A percentile compares a stretch with the other conserved stretches of the same genome.
phyloP scores from a whole-genome alignment of 2,888 invertebrate genomes.

The Chrysomela aeneicollis region DNA sequence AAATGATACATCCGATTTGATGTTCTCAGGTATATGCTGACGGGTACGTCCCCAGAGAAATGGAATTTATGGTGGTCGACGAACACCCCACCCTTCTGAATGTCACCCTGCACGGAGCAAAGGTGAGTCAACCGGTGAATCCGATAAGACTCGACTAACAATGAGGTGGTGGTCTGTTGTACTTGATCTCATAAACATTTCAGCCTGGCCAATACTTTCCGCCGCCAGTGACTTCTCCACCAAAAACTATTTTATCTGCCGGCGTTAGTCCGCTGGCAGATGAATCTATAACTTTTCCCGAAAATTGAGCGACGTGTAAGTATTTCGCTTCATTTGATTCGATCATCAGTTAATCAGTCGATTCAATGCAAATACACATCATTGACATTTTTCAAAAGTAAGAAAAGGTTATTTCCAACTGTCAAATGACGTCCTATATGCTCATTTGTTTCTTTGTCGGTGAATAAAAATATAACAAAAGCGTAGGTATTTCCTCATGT shows the following conservation, averaged over 20 bases:
- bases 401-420: too few relatives aligned
- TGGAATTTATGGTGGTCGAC: slow-evolving; percentile 87
- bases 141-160: neutral
- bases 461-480: too few relatives aligned
- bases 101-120: slow-evolving; percentile 79
- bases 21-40: slow-evolving; percentile 86
- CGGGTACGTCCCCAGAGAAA: slow-evolving; percentile 82
- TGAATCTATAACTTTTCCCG: slow-evolving; percentile 52
- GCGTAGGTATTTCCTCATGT: too few relatives aligned
- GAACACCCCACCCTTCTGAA: slow-evolving; percentile 86
- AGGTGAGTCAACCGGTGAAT: slow-evolving; percentile 66
- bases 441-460: too few relatives aligned
- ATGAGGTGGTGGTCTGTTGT: slow-evolving; percentile 34
- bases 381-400: too few relatives aligned
- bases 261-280: slow-evolving; percentile 43
- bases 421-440: too few relatives aligned
- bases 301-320: slow-evolving; percentile 48
- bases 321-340: slow-evolving; percentile 1
- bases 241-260: slow-evolving; percentile 54
- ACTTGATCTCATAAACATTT: slow-evolving; percentile 49
- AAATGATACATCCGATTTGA: too few relatives aligned
- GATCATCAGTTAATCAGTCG: neutral
- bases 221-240: slow-evolving; percentile 58
- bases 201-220: slow-evolving; percentile 57
- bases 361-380: neutral